Conservation (phyloP, 2,797 vertebrate species). For the Lagodon rhomboides region DNA sequence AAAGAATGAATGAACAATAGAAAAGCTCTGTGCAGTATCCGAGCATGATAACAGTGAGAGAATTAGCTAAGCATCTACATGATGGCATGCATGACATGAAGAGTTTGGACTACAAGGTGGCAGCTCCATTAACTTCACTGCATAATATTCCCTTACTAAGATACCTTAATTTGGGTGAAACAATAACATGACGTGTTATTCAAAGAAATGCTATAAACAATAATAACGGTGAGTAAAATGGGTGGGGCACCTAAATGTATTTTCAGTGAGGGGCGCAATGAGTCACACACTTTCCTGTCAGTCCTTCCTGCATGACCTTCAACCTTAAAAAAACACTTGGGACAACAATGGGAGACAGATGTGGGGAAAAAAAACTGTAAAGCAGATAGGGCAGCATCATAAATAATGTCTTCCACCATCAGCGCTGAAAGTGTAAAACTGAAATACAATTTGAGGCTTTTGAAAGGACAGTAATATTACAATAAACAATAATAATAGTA, state of each 20-base stretch:
- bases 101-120: too few species aligned
- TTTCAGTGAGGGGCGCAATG: constrained; percentile 57
- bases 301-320: constrained; percentile 68
- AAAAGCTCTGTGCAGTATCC: constrained; percentile 25
- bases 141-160: neutral
- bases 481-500: too few species aligned
- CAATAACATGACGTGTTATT: constrained; percentile 12
- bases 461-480: too few species aligned
- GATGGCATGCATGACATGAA: too few species aligned
- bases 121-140: neutral
- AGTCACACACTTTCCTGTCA: constrained; percentile 69
- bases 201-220: constrained; percentile 33
- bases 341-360: constrained; percentile 68
- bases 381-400: neutral
- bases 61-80: neutral
- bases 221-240: constrained; percentile 38
- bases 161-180: constrained; percentile 7
- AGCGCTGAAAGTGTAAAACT: neutral
- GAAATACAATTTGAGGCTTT: neutral
- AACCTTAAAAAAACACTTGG: constrained; percentile 64
- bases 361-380: constrained; percentile 19
- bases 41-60: constrained; percentile 11
- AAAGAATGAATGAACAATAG: constrained; percentile 41
- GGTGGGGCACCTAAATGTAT: constrained; percentile 57
- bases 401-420: constrained; percentile 2